Evolutionary conservation across 2,797 vertebrate species (phyloP), one percentile per base, ranked within the genome.

Genomic region (Anguilla pacifica): DNA sequence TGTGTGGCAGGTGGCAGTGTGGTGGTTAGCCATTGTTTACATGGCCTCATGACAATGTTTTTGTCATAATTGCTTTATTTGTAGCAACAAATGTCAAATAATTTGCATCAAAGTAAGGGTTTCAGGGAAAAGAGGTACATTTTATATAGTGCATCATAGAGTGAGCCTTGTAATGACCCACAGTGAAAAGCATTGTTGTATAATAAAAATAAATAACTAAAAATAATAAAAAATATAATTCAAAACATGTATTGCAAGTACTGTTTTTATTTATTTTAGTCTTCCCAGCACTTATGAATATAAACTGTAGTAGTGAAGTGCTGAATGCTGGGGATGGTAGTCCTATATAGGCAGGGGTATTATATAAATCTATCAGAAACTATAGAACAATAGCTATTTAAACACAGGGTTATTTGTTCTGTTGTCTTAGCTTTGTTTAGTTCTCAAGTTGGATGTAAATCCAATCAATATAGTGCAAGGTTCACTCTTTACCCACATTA

Each of bases 121-220:
- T 92, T 79, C 17, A 17, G 39, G 6, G 35, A 90, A 89, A 91
- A 93, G 92, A 93, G 93, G 94, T 64, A 64, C 22, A 25, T 6
- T 22, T 19, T 22, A 93, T 91, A 93, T 94, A 91, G 93, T 95
- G 96, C 95, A 96, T 96, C 92, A 96, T 94, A 94, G 96, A 96
- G 94, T 96, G 95, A 97, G 96, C 94, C 93, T 94, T 94, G 96
- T 49, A 96, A 97, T 96, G 95, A 95, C 93, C 86, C 88, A 89
- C 90, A 93, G 94, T 95, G 95, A 95, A 96, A 96, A 96, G 15
- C 35, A 79, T 79, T 43, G 35, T 79, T 46, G 17, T 19, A 72
- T 72, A 31, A 72, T 72, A 28, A 31, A 57, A 57, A 57, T 15
- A 17, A 15, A 17, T 17, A 67, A n/a, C 6, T 6, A 67, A 67